Percentiles rank a stretch among this genome's conserved stretches.
phyloP scores from a whole-genome alignment of 2,888 invertebrate species.

The Creontiades dilutus region DNA sequence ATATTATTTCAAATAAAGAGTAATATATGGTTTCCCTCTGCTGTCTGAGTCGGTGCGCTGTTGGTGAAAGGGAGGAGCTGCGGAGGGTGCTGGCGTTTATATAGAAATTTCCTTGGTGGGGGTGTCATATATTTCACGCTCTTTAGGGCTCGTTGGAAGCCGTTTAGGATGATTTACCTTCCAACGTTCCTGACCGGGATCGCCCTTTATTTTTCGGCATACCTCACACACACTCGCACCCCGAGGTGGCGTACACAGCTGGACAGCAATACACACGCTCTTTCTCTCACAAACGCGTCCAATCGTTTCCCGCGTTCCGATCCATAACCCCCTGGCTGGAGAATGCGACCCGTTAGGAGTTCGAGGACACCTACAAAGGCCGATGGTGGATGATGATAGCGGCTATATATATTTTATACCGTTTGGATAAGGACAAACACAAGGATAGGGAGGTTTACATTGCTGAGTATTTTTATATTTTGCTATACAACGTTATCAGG shows the following conservation, averaged over 20 bases:
- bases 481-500: too few species aligned
- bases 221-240: not conserved
- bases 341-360: not conserved
- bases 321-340: slow-evolving; percentile 11
- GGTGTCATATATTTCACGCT: not conserved
- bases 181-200: not conserved
- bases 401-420: too few species aligned
- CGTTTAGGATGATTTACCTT: slow-evolving; percentile 40
- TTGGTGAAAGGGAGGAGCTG: too few species aligned
- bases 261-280: not conserved
- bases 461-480: too few species aligned
- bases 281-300: not conserved
- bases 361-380: not conserved
- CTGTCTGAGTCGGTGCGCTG: too few species aligned
- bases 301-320: slow-evolving; percentile 24
- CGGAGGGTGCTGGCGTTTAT: not conserved
- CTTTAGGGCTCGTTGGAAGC: not conserved
- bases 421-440: too few species aligned
- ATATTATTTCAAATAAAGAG: too few species aligned
- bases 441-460: too few species aligned
- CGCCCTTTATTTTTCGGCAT: slow-evolving; percentile 36
- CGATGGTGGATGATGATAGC: not conserved
- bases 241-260: not conserved
- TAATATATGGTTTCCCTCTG: too few species aligned
- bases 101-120: not conserved